Evolutionary conservation across 1,140 invertebrate species (phyloP).

Genomic region (Conus ventricosus): DNA sequence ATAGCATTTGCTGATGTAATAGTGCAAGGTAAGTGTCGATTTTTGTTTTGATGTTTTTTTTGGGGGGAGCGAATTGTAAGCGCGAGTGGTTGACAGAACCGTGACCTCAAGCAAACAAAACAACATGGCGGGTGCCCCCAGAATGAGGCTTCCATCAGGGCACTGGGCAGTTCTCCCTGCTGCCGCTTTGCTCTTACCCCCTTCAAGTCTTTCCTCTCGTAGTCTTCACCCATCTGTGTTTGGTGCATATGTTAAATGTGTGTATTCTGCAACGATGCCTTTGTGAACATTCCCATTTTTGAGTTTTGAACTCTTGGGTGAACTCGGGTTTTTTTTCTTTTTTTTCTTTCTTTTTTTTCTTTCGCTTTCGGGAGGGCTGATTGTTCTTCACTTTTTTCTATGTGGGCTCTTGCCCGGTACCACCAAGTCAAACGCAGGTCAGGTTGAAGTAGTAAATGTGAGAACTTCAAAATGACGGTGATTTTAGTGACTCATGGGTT

Average conservation of each 20-base stretch:
- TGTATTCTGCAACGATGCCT: not conserved
- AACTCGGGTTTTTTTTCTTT: not conserved
- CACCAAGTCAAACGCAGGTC: not conserved
- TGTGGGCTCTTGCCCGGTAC: not conserved
- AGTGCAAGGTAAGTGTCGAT: constrained; percentile 42
- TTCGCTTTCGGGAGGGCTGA: not conserved
- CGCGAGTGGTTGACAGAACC: constrained; percentile 36
- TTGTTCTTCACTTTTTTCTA: constrained; percentile 3
- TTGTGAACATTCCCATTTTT: not conserved
- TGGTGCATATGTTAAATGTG: not conserved
- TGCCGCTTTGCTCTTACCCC: not conserved
- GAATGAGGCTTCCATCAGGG: constrained; percentile 39
- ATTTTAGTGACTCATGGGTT: not conserved
- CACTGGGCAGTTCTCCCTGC: constrained; percentile 34
- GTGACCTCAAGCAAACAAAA: constrained; percentile 50
- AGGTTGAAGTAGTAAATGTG: not conserved
- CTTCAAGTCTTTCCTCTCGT: not conserved
- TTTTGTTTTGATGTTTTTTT: constrained; percentile 36
- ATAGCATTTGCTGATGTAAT: constrained; percentile 45
- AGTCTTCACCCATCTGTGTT: not conserved
- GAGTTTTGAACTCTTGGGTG: not conserved
- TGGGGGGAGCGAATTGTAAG: constrained; percentile 22
- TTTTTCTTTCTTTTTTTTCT: not conserved
- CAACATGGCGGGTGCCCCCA: constrained; percentile 53
- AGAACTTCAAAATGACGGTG: not conserved